Percentiles rank a stretch among this genome's conserved stretches.
Evolutionary conservation across 1,140 invertebrate species (phyloP).

Genomic region (Apis mellifera): Amel_HAv3.1 CM009937.2:2090001-2090500

Average conservation of each 20-base stretch:
- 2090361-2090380: neutral
- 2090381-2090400: neutral
- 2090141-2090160: too few species aligned
- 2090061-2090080: too few species aligned
- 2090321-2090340: neutral
- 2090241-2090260: neutral
- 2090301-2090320: neutral
- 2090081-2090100: too few species aligned
- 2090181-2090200: too few species aligned
- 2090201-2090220: neutral
- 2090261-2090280: constrained; percentile 15
- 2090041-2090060: too few species aligned
- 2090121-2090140: too few species aligned
- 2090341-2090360: neutral
- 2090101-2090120: too few species aligned
- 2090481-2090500: neutral
- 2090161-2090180: too few species aligned
- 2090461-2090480: neutral
- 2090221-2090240: too few species aligned
- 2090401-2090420: neutral
- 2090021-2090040: too few species aligned
- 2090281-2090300: constrained; percentile 3
- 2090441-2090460: neutral
- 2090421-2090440: constrained; percentile 2
- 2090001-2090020: too few species aligned